Evolutionary conservation across 1,140 invertebrate genomes (phyloP).

Genomic region (Neuroterus valhalla): DNA sequence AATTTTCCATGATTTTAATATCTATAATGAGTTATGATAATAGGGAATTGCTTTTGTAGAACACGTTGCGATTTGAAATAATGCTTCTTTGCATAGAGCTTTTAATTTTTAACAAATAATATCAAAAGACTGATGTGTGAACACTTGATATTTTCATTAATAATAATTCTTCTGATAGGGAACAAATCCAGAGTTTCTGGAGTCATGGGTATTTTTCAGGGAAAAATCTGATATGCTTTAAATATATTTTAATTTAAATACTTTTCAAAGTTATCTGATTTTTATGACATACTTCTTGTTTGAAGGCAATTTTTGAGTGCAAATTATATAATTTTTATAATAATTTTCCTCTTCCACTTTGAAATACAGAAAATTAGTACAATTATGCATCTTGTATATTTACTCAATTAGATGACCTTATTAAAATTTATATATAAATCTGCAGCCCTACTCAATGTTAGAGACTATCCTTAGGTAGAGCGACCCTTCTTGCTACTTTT

Average conservation of each 20-base stretch:
- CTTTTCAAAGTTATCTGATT: not conserved
- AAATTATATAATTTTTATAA: not conserved
- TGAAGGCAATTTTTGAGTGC: constrained; percentile 12
- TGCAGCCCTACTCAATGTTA: constrained; percentile 5
- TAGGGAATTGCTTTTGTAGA: too few species aligned
- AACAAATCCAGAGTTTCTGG: not conserved
- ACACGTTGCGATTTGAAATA: too few species aligned
- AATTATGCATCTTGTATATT: not conserved
- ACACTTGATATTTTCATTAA: not conserved
- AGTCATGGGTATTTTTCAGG: not conserved
- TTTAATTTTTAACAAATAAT: not conserved
- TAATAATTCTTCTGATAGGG: not conserved
- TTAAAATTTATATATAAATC: constrained; percentile 16
- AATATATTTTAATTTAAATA: not conserved
- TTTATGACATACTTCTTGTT: not conserved
- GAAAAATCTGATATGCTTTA: constrained; percentile 10
- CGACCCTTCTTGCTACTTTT: not conserved
- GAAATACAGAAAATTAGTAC: too few species aligned
- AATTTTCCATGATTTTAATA: too few species aligned
- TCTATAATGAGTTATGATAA: too few species aligned
- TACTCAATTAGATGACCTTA: not conserved
- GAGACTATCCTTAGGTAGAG: not conserved
- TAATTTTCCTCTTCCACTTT: too few species aligned
- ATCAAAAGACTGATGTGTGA: constrained; percentile 9
- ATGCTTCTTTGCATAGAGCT: not conserved